Evolutionary conservation across 2,888 invertebrate species (phyloP).

Genomic region (Abscondita cerata): DNA sequence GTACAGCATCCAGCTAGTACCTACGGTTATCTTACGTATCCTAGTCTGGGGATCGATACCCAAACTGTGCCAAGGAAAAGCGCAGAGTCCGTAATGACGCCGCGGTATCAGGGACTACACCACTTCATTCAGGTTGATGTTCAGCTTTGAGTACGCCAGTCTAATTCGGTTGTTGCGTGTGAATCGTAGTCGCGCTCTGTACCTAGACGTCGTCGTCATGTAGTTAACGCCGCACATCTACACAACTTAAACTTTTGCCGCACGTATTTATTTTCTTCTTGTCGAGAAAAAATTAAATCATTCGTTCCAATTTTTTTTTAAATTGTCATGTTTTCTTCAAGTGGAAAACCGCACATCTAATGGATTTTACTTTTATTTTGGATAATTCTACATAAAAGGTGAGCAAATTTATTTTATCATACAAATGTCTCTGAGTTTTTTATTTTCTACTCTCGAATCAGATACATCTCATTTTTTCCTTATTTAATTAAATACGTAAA

Average conservation of each 20-base stretch:
- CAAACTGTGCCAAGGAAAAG: slow-evolving; percentile 27
- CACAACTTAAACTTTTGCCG: too few relatives aligned
- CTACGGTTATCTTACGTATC: slow-evolving; percentile 19
- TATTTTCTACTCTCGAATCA: too few relatives aligned
- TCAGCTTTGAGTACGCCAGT: slow-evolving; percentile 3
- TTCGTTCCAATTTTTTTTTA: too few relatives aligned
- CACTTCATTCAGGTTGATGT: slow-evolving; percentile 21
- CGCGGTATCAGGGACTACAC: slow-evolving; percentile 19
- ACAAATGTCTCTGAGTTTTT: too few relatives aligned
- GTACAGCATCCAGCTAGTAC: slow-evolving; percentile 17
- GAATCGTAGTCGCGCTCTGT: background rate
- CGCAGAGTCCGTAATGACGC: slow-evolving; percentile 25
- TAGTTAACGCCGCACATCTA: background rate
- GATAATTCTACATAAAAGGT: slow-evolving; percentile 21
- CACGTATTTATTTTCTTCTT: too few relatives aligned
- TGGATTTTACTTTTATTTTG: slow-evolving; percentile 17
- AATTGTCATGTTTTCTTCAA: too few relatives aligned
- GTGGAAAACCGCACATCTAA: slow-evolving; percentile 8
- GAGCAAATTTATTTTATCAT: too few relatives aligned
- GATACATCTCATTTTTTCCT: too few relatives aligned
- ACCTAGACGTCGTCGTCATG: background rate
- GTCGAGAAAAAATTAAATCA: too few relatives aligned
- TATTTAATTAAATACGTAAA: too few relatives aligned
- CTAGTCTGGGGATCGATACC: slow-evolving; percentile 29
- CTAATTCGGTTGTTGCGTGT: background rate